These are phyloP conservation scores for Corticium candelabrum DNA, from an alignment of 37 sponge, comb jelly and placozoan genomes.

Conservation along the genomic window DNA sequence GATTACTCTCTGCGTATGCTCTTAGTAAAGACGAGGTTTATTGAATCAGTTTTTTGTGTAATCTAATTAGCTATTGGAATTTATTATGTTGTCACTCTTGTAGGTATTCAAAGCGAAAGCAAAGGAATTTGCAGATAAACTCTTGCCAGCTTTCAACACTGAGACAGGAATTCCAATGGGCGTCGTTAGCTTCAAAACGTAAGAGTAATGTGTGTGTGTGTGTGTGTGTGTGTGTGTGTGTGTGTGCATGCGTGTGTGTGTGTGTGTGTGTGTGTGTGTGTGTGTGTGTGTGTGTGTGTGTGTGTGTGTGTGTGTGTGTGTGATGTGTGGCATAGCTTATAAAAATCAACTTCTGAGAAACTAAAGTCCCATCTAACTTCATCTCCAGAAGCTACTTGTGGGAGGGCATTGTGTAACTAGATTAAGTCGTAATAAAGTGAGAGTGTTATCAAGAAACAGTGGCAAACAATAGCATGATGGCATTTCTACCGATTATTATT, in stretches of 20 bases:
- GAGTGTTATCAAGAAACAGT: too few relatives aligned
- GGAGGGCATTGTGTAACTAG: too few relatives aligned
- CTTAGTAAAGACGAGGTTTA: constrained; percentile 53
- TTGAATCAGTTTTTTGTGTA: not conserved
- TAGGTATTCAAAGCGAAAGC: constrained; percentile 80
- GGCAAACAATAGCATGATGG: too few relatives aligned
- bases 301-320: too few relatives aligned
- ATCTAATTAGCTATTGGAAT: not conserved
- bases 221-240: constrained; percentile 5
- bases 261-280: constrained; percentile 5
- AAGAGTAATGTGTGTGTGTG: not conserved
- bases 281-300: constrained; percentile 3
- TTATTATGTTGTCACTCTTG: not conserved
- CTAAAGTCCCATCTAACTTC: too few relatives aligned
- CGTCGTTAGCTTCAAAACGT: not conserved
- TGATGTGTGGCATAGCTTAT: too few relatives aligned
- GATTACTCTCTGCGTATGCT: constrained; percentile 68
- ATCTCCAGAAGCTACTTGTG: too few relatives aligned
- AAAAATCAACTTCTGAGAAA: too few relatives aligned
- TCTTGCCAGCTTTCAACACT: constrained; percentile 86
- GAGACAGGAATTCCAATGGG: constrained; percentile 56
- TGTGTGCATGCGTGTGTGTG: not conserved
- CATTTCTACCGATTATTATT: too few relatives aligned
- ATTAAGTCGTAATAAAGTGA: too few relatives aligned
- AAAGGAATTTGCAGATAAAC: constrained; percentile 43